These are phyloP conservation scores for Acanthosepion esculentum DNA, from an alignment of 2,888 invertebrate species.

Conservation along the genomic window DNA sequence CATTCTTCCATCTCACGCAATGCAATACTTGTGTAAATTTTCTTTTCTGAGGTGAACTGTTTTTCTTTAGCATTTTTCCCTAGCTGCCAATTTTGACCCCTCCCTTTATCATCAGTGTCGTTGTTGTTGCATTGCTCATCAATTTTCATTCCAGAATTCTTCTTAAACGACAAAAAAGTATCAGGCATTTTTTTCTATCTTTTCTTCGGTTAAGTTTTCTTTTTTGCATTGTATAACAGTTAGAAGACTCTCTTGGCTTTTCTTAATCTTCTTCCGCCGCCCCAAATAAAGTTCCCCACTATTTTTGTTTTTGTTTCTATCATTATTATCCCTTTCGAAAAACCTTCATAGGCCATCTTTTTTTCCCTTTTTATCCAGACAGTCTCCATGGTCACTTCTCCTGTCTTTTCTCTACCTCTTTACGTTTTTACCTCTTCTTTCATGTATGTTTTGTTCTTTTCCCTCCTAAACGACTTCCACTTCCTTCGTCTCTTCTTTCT, in stretches of 20 bases:
- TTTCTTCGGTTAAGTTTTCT: background rate
- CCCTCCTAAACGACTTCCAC: background rate
- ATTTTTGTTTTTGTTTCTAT: background rate
- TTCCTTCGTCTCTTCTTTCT: background rate
- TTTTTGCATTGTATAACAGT: background rate
- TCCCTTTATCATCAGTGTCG: background rate
- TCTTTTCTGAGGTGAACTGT: background rate
- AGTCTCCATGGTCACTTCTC: background rate
- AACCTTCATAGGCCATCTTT: no score
- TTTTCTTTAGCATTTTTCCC: background rate
- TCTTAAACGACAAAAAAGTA: background rate
- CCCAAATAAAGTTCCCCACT: background rate
- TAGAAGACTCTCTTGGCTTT: background rate
- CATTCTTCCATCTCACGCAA: background rate
- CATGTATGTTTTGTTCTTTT: background rate
- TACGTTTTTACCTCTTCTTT: background rate
- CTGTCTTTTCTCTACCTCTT: background rate
- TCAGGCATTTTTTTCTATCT: background rate
- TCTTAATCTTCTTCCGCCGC: background rate
- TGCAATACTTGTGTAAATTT: background rate
- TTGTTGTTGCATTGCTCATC: conserved; percentile 33
- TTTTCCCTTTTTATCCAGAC: no score
- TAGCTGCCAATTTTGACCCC: background rate
- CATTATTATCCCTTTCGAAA: no score
- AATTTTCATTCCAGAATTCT: background rate